Base-by-base conservation (phyloP, 2,888 invertebrate genomes). In the Protonemura montana region DNA sequence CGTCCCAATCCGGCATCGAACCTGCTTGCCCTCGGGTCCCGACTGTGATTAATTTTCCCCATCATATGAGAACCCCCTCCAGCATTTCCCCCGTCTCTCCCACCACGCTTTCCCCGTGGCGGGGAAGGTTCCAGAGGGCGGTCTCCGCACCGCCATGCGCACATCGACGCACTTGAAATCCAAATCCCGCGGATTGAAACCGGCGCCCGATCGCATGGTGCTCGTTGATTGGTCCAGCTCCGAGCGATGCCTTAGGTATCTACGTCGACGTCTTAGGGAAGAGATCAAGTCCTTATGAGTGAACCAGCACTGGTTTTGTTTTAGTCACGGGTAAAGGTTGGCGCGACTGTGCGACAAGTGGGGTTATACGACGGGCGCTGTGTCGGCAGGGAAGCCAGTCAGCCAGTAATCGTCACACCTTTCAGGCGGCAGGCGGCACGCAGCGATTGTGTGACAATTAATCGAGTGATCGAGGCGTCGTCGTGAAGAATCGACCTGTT, bases 31-130 rank as follows among this genome's bases (percentile, higher is more conserved):
- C 59, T 21, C 3, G 59, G 10, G 59, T 59, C 59, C 35, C 35
- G 59, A 21, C 3, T 59, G 16, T 59, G 78, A 78, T 78, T 78
- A 27, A 82, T n/a, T 82, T 82, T 16, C 82, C 29, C 26, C 28
- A 42, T 35, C 25, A 80, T 27, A 83, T 83, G 83, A 83, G 41
- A 41, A 83, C 28, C 59, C 83, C 83, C 30, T 83, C 83, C 83
- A 25, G 78, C 78, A 21, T 59, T 59, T 59, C 59, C 13, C 21
- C 59, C 59, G 21, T 59, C 59, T 59, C 59, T 13, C 59, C 81
- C 81, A 81, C 81, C 28, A 28, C 81, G 78, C 28, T 30, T 29
- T 81, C 6, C 26, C 28, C 28, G 1, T 27, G 83, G 83, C 28
- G 83, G 83, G 83, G 83, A 83, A 42, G 28, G 7, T 27, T 6